A percentile compares a stretch with the other conserved stretches of the same genome.
phyloP scores from a whole-genome alignment of 2,888 invertebrate genomes.

The Stenolophus ochropezus region DNA sequence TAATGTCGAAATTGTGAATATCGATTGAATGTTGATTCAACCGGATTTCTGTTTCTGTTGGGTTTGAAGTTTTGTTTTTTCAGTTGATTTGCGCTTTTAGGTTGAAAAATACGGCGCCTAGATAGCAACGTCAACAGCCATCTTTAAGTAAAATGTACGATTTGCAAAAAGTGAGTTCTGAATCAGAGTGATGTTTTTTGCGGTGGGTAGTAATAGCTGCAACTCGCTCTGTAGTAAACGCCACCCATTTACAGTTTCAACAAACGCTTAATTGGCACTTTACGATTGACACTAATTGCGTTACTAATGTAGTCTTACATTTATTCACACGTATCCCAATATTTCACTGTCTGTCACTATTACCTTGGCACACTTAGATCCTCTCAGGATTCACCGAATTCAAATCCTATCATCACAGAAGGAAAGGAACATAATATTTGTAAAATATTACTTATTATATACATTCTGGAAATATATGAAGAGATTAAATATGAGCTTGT shows the following conservation, averaged over 20 bases:
- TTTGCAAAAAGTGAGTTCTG: slow-evolving; percentile 10
- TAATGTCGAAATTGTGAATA: no score
- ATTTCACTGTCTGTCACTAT: slow-evolving; percentile 44
- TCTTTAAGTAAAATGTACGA: slow-evolving; percentile 8
- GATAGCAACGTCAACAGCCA: neutral
- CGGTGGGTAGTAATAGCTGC: slow-evolving; percentile 4
- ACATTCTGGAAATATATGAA: slow-evolving; percentile 48
- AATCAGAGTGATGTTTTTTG: neutral
- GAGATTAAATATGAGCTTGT: slow-evolving; percentile 54
- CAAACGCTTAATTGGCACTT: slow-evolving; percentile 53
- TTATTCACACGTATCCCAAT: slow-evolving; percentile 31
- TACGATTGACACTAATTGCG: slow-evolving; percentile 53
- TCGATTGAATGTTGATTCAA: no score
- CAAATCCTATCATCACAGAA: no score
- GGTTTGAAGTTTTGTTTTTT: no score
- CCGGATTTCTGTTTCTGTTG: no score
- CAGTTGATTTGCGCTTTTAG: neutral
- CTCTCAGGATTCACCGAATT: slow-evolving; percentile 6
- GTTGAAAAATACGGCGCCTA: slow-evolving; percentile 10
- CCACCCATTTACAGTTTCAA: slow-evolving; percentile 42
- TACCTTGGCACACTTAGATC: slow-evolving; percentile 38
- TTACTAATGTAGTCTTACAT: slow-evolving; percentile 46
- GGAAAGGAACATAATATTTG: neutral
- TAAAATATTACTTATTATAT: slow-evolving; percentile 42
- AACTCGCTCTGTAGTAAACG: slow-evolving; percentile 25